Evolutionary conservation across 1,140 invertebrate genomes (phyloP).

Genomic region (Heliconius nattereri): DNA sequence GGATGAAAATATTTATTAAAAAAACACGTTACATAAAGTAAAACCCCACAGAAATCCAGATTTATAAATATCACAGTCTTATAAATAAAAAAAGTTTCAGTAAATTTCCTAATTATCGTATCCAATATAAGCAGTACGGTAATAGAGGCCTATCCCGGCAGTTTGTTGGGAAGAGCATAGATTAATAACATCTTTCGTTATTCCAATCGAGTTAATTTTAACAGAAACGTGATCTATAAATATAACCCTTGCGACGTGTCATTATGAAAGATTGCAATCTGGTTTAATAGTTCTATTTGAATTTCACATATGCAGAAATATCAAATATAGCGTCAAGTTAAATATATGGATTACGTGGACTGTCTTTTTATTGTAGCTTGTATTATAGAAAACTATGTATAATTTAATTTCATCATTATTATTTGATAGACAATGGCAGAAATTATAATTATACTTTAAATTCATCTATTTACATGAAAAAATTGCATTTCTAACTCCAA

Average conservation of each 20-base stretch:
- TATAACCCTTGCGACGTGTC: conserved; percentile 51
- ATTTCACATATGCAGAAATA: conserved; percentile 1
- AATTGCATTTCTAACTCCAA: too few relatives aligned
- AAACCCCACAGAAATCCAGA: too few relatives aligned
- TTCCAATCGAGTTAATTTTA: conserved; percentile 75
- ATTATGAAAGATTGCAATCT: conserved; percentile 72
- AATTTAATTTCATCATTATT: too few relatives aligned
- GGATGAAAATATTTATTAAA: too few relatives aligned
- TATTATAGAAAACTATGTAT: too few relatives aligned
- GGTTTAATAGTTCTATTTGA: conserved; percentile 58
- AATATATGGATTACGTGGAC: too few relatives aligned
- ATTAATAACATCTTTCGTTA: conserved; percentile 46
- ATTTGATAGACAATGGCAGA: too few relatives aligned
- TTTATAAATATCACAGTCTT: not conserved
- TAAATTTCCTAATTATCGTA: not conserved
- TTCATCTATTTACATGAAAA: too few relatives aligned
- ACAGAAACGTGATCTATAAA: conserved; percentile 58
- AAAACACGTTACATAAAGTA: too few relatives aligned
- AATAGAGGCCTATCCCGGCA: conserved; percentile 4
- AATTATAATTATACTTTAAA: not conserved
- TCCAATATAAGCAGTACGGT: not conserved
- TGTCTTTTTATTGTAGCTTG: too few relatives aligned
- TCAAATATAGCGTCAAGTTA: too few relatives aligned
- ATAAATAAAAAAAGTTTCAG: not conserved
- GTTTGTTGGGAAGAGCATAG: conserved; percentile 22